These are phyloP conservation scores for Notarius quadriscutis DNA, from an alignment of 2,113 vertebrate species.

Conservation along the genomic window DNA sequence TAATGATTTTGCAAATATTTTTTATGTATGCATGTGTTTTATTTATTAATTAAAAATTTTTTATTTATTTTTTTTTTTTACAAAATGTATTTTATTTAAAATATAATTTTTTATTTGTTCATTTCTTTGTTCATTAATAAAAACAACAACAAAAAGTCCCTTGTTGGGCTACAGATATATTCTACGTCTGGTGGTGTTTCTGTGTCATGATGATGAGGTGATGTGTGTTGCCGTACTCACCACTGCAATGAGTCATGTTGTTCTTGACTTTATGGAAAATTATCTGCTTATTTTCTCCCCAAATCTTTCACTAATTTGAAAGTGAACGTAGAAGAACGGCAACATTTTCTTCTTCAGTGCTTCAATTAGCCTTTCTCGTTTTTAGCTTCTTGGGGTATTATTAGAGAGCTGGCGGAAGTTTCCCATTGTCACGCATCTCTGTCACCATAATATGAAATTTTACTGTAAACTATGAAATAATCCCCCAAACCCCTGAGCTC, in stretches of 20 bases:
- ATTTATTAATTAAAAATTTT: no score
- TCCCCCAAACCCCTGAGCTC: slow-evolving; percentile 15
- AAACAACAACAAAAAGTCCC: no score
- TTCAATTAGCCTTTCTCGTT: background rate
- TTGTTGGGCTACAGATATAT: no score
- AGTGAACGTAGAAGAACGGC: background rate
- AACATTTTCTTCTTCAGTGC: background rate
- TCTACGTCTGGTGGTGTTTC: background rate
- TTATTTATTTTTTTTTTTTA: no score
- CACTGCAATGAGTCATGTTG: background rate
- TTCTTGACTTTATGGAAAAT: background rate
- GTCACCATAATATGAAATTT: background rate
- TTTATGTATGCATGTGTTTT: background rate
- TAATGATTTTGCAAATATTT: background rate
- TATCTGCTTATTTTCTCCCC: background rate
- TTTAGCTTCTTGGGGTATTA: background rate
- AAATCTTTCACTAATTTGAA: background rate
- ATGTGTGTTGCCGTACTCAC: background rate
- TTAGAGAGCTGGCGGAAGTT: background rate
- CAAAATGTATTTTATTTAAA: background rate
- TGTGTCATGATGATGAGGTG: background rate
- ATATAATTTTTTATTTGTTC: background rate
- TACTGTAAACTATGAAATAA: slow-evolving; percentile 17
- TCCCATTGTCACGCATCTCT: background rate
- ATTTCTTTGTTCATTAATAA: no score